Conservation (phyloP, 92 coral and sea anemone species). For the Paragorgia papillata region DNA sequence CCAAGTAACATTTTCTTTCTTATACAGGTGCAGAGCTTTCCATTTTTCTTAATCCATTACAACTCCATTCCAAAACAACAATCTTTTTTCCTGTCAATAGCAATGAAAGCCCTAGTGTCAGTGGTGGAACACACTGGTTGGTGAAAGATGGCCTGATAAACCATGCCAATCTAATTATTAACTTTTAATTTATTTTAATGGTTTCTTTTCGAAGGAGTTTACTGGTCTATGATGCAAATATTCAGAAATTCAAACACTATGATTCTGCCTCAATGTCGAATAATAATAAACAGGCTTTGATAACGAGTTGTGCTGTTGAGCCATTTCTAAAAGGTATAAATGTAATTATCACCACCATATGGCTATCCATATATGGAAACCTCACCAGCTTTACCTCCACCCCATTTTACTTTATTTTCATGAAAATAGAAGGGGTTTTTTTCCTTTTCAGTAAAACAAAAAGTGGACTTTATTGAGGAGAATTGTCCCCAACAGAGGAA, state of each 20-base stretch:
- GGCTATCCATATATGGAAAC: too few relatives aligned
- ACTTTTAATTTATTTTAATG: neutral
- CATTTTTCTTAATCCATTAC: conserved; percentile 77
- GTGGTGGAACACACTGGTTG: conserved; percentile 97
- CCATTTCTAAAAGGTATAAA: conserved; percentile 64
- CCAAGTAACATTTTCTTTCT: neutral
- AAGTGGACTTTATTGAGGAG: conserved; percentile 55
- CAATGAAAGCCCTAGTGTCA: conserved; percentile 57
- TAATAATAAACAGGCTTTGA: conserved; percentile 61
- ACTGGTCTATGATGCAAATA: conserved; percentile 58
- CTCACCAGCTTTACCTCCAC: too few relatives aligned
- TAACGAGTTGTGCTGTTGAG: conserved; percentile 60
- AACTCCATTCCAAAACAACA: conserved; percentile 56
- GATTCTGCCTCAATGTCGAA: conserved; percentile 67
- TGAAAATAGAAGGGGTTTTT: neutral
- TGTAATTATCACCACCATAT: neutral
- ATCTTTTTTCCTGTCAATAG: conserved; percentile 87
- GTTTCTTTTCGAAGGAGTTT: conserved; percentile 69
- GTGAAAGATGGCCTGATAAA: too few relatives aligned
- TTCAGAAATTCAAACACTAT: conserved; percentile 70
- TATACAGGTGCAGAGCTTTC: conserved; percentile 67
- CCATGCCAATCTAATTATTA: too few relatives aligned
- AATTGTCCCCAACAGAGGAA: conserved; percentile 84
- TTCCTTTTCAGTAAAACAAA: conserved; percentile 44
- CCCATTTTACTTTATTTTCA: too few relatives aligned